These are phyloP conservation scores for Pimpla rufipes DNA, from an alignment of 2,888 invertebrate genomes.

Conservation along the genomic window DNA sequence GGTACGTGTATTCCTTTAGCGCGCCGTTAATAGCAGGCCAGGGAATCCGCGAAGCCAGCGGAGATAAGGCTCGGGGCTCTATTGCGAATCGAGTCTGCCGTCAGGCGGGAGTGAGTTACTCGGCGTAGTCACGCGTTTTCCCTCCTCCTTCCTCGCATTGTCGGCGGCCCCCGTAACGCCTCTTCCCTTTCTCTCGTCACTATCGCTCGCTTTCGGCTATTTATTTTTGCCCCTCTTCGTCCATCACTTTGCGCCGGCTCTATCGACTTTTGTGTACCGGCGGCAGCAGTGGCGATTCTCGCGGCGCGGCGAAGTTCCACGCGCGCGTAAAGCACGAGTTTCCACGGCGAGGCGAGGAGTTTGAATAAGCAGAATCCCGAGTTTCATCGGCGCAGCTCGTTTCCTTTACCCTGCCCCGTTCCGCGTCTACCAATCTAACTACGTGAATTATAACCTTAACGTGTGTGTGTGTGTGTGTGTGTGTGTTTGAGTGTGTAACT, in stretches of 20 bases:
- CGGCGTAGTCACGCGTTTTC: conserved; percentile 50
- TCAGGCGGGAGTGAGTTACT: conserved; percentile 48
- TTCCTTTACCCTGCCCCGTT: neutral
- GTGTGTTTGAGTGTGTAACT: too few species aligned
- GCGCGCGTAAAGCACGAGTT: neutral
- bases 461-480: neutral
- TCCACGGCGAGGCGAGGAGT: conserved; percentile 25
- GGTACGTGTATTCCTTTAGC: conserved; percentile 51
- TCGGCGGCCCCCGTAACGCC: neutral
- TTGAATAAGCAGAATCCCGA: conserved; percentile 36
- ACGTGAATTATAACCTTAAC: conserved; percentile 18
- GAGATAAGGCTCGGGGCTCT: conserved; percentile 46
- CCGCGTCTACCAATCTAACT: conserved; percentile 19
- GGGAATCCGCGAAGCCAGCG: conserved; percentile 31
- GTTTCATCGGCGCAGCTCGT: neutral
- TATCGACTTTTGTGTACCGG: conserved; percentile 28
- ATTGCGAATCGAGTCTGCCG: conserved; percentile 39
- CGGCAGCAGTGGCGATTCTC: neutral
- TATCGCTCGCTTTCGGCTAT: neutral
- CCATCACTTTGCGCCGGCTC: conserved; percentile 19
- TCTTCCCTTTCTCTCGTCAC: neutral
- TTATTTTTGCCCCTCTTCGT: neutral
- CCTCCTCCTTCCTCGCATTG: neutral
- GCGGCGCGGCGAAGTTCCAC: conserved; percentile 14
- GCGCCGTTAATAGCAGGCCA: conserved; percentile 48